Conservation (phyloP, 2,797 vertebrate species). For the Neosalanx taihuensis region DNA sequence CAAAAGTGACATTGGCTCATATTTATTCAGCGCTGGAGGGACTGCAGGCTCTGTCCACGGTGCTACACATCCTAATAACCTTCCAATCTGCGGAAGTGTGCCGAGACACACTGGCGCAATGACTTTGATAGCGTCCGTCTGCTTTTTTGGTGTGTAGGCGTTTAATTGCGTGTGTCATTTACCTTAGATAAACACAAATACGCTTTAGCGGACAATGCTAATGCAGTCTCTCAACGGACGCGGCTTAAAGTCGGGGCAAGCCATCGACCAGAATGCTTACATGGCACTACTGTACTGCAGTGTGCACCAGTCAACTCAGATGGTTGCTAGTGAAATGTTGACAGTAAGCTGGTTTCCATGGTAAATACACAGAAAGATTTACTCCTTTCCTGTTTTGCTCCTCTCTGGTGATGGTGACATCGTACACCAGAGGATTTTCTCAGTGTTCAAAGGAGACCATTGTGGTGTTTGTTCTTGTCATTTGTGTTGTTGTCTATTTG, state of each 20-base stretch:
- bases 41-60: background rate
- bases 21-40: constrained; percentile 1
- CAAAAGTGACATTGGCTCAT: background rate
- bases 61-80: background rate
- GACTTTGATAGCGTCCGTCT: background rate
- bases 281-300: no score
- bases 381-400: constrained; percentile 53
- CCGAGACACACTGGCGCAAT: background rate
- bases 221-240: background rate
- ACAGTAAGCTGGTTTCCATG: constrained; percentile 42
- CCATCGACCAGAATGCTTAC: no score
- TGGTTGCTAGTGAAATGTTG: constrained; percentile 28
- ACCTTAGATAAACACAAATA: no score
- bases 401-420: background rate
- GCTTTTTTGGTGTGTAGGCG: no score
- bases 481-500: no score
- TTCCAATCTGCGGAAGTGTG: no score
- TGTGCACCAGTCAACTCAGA: no score
- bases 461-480: no score
- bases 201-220: background rate
- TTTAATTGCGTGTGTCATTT: no score
- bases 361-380: constrained; percentile 44
- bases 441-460: no score
- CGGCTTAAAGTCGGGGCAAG: no score
- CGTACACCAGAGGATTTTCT: no score